Evolutionary conservation across 2,888 invertebrate species (phyloP).

Genomic region (Tenthredo livida): DNA sequence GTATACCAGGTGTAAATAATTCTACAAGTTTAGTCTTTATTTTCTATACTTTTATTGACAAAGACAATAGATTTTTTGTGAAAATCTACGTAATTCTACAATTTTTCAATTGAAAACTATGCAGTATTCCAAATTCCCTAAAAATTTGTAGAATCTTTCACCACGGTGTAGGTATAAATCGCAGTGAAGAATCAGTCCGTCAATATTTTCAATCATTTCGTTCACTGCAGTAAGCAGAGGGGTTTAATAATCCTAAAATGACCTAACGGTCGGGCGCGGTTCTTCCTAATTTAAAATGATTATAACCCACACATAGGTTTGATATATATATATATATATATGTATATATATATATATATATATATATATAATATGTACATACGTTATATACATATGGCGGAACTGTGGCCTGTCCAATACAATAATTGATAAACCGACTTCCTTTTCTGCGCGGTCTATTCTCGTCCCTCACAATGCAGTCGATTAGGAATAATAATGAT

Average conservation of each 20-base stretch:
- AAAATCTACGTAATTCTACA: too few relatives aligned
- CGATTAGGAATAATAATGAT: neutral
- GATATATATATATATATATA: neutral
- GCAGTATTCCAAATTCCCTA: neutral
- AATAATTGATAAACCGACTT: slow-evolving; percentile 38
- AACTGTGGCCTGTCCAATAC: slow-evolving; percentile 18
- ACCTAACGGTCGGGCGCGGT: neutral
- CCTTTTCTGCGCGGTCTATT: slow-evolving; percentile 24
- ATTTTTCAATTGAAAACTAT: neutral
- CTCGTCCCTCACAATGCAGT: slow-evolving; percentile 1
- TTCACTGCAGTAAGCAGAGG: neutral
- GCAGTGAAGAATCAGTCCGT: neutral
- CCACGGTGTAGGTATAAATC: neutral
- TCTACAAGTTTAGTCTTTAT: too few relatives aligned
- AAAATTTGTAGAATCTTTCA: neutral
- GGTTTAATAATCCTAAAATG: slow-evolving; percentile 4
- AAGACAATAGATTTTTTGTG: too few relatives aligned
- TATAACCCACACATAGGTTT: slow-evolving; percentile 17
- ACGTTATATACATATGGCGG: neutral
- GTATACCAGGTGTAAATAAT: too few relatives aligned
- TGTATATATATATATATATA: neutral
- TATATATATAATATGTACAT: neutral
- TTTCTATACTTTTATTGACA: too few relatives aligned
- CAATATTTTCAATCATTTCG: neutral
- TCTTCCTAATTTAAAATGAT: neutral